These are phyloP conservation scores for Brachyptera putata DNA, from an alignment of 2,888 invertebrate species.

Conservation along the genomic window DNA sequence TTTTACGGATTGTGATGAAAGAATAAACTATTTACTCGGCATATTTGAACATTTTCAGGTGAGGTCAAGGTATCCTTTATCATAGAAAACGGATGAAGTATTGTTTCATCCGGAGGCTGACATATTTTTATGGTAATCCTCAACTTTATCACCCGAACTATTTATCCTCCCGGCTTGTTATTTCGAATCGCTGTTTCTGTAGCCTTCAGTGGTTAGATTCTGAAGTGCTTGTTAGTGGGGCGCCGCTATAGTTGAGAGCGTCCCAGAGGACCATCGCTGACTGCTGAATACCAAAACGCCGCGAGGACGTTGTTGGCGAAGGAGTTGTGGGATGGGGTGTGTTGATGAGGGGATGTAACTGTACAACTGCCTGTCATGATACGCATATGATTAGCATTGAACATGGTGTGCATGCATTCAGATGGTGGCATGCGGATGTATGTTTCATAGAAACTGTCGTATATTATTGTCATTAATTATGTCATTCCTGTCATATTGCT, in stretches of 20 bases:
- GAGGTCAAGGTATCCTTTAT: conserved; percentile 19
- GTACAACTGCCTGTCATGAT: neutral
- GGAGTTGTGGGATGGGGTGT: neutral
- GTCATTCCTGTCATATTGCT: neutral
- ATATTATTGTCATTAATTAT: neutral
- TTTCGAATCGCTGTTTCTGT: neutral
- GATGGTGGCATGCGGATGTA: neutral
- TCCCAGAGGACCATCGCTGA: neutral
- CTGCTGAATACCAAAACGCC: neutral
- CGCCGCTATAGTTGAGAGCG: neutral
- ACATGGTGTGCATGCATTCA: neutral
- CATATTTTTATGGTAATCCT: conserved; percentile 18
- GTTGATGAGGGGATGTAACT: neutral
- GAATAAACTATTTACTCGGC: too few species aligned
- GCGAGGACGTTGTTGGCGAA: neutral
- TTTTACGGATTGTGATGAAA: too few species aligned
- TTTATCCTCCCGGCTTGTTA: neutral
- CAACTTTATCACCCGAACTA: neutral
- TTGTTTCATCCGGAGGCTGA: conserved; percentile 4
- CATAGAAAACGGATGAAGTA: conserved; percentile 1
- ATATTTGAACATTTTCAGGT: too few species aligned
- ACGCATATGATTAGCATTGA: neutral
- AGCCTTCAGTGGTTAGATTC: neutral
- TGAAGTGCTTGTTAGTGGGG: conserved; percentile 15
- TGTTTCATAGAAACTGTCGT: neutral